Evolutionary conservation across 2,113 vertebrate species (phyloP), one percentile per base, ranked within the genome.

Genomic region (Cyanistes caeruleus): DNA sequence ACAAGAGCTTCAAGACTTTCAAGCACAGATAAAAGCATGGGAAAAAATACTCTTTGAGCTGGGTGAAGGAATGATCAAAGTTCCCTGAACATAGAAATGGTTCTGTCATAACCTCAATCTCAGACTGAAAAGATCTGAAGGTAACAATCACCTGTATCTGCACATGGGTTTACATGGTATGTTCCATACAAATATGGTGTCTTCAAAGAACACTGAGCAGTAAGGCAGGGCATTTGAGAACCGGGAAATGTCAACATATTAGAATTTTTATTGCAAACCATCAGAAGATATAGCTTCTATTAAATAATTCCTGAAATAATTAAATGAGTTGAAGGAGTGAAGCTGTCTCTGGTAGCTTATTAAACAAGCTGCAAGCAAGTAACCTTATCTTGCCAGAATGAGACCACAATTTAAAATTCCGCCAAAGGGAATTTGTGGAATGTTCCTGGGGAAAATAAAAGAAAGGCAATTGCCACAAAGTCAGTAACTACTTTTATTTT

Each of bases 21-120:
- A 78, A 78, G 49, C 53, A 75, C n/a, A 96, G 92, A 95, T 95
- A 83, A 95, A 96, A 94, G 82, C 79, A 63, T 13, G 9, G 27
- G 1, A 51, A 88, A 84, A 82, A 17, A 37, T 13, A 48, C 24
- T 87, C 88, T 94, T 94, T 93, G 92, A 92, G 88, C 44, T 64
- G 58, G 74, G 64, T 91, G 67, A 92, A 92, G 69, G 62, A 91
- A 95, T 96, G 89, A 97, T 96, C 93, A 96, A 96, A 95, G 86
- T 87, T 96, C 68, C 33, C 69, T 88, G 89, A 91, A 82, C 33
- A 92, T 19, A 91, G 75, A 88, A 92, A 90, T 76, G 75, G 59
- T 72, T 89, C 86, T 96, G 81, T 92, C 89, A 7, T 76, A 90
- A 84, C 84, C 79, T 94, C 92, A 92, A 60, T 91, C 85, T 93